Conservation (phyloP, 2,113 vertebrate genomes). For the Entomyzon cyanotis region DNA sequence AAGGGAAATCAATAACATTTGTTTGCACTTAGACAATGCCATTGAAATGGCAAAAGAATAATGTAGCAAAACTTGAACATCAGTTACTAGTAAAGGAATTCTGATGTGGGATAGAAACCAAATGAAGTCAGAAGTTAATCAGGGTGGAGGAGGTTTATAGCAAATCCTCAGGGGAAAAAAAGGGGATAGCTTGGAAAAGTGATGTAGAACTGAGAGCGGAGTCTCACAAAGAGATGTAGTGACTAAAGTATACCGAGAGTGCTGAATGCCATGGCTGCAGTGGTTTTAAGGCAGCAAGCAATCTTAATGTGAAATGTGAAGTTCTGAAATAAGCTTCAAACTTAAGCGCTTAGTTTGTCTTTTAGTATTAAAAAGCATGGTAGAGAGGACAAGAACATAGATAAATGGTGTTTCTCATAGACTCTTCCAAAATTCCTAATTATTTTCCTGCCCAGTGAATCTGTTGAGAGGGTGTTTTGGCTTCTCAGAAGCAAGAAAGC, state of each 20-base stretch:
- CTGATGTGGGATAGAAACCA: neutral
- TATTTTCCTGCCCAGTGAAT: neutral
- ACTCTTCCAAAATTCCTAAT: neutral
- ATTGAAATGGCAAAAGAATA: neutral
- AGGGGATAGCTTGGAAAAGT: neutral
- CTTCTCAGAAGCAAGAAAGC: neutral
- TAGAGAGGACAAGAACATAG: neutral
- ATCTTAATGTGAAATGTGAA: neutral
- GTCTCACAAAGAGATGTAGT: neutral
- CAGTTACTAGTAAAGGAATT: neutral
- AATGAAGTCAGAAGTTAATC: neutral
- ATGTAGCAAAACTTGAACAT: neutral
- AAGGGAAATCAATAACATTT: neutral
- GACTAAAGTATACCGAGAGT: neutral
- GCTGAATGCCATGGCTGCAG: neutral
- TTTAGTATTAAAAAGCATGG: neutral
- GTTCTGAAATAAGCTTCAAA: neutral
- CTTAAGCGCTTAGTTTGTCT: neutral
- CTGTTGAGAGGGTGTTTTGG: neutral
- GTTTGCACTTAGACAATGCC: neutral
- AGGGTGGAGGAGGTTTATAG: neutral
- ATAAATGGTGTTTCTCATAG: neutral
- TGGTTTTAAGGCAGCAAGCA: neutral
- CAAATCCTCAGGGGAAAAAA: neutral
- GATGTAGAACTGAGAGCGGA: neutral